Conservation (phyloP, 2,797 vertebrate species). For the Fratercula arctica region DNA sequence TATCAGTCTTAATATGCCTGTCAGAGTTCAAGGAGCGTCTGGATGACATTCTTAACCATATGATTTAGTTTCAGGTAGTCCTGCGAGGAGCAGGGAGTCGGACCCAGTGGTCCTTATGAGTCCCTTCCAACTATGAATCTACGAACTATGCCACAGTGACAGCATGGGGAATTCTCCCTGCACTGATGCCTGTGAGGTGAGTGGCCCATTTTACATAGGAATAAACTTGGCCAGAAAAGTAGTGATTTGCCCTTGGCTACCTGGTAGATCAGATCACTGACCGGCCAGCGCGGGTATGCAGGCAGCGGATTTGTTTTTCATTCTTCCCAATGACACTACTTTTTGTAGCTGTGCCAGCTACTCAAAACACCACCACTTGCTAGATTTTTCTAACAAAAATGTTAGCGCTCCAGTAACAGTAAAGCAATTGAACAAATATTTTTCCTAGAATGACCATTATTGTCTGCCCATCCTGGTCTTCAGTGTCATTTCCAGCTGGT, state of each 20-base stretch:
- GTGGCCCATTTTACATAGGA: not conserved
- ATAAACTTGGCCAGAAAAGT: not conserved
- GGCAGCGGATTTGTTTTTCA: not conserved
- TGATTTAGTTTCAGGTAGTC: not conserved
- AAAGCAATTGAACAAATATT: not conserved
- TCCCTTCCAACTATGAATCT: not conserved
- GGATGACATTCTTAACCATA: not conserved
- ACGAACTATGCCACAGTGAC: not conserved
- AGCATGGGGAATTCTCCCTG: not conserved
- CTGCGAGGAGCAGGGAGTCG: not conserved
- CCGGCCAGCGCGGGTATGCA: not conserved
- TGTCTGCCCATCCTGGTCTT: not conserved
- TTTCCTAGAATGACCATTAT: not conserved
- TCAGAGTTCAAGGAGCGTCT: not conserved
- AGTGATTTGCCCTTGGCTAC: not conserved
- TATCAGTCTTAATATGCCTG: not conserved
- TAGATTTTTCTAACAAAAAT: not conserved
- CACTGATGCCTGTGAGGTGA: not conserved
- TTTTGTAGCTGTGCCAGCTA: not conserved
- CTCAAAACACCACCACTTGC: not conserved
- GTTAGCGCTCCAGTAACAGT: not conserved
- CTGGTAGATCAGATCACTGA: not conserved
- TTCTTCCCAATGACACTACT: not conserved
- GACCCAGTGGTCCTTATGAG: not conserved
- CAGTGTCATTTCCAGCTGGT: not conserved